Evolutionary conservation across 2,888 invertebrate genomes (phyloP).

Genomic region (Chydorus sphaericus): DNA sequence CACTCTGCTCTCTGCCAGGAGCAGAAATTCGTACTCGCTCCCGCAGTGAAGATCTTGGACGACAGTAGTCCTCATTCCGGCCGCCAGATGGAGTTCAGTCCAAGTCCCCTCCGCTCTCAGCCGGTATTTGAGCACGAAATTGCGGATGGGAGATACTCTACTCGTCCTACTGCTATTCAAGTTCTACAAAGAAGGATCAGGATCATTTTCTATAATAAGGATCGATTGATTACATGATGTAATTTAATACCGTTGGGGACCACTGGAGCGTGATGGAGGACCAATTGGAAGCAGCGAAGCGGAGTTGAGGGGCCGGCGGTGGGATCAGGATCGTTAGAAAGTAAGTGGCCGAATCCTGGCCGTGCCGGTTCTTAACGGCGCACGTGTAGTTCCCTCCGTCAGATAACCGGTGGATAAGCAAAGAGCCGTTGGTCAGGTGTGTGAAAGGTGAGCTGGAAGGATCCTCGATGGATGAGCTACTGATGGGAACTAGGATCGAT

Average conservation of each 20-base stretch:
- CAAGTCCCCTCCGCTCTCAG: conserved; percentile 33
- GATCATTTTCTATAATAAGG: no score
- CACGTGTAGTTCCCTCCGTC: conserved; percentile 26
- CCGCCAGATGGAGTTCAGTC: background rate
- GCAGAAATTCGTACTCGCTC: conserved; percentile 64
- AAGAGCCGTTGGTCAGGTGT: background rate
- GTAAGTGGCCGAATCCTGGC: conserved; percentile 18
- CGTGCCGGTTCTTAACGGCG: conserved; percentile 24
- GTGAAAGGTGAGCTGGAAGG: background rate
- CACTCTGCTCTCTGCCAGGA: conserved; percentile 76
- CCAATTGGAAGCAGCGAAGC: conserved; percentile 34
- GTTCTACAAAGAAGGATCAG: background rate
- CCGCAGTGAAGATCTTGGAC: conserved; percentile 39
- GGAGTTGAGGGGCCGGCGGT: conserved; percentile 35
- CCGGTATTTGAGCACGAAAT: conserved; percentile 38
- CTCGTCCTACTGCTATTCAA: background rate
- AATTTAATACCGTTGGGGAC: conserved; percentile 18
- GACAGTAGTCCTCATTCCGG: conserved; percentile 35
- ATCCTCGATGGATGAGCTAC: background rate
- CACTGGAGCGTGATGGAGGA: conserved; percentile 40
- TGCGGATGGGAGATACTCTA: conserved; percentile 35
- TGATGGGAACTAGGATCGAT: background rate
- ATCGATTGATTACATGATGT: no score
- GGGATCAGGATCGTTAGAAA: conserved; percentile 22
- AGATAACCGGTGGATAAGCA: background rate